Evolutionary conservation across 2,113 vertebrate genomes (phyloP).

Genomic region (Brachyhypopomus occidentalis): DNA sequence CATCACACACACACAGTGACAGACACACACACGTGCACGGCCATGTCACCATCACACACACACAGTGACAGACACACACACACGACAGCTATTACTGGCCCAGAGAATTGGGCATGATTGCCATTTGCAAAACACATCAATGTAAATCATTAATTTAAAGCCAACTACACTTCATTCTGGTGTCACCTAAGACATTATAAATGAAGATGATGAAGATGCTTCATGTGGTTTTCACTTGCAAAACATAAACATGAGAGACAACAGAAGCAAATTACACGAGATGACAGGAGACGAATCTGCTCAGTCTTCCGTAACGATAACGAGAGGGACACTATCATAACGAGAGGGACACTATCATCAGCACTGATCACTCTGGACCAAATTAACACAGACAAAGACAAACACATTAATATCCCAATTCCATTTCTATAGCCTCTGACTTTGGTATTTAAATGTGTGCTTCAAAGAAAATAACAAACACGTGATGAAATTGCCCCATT

Average conservation of each 20-base stretch:
- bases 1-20: too few species aligned
- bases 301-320: background rate
- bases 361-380: background rate
- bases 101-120: constrained; percentile 35
- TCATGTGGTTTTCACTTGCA: background rate
- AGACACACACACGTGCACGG: too few species aligned
- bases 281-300: background rate
- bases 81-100: constrained; percentile 31
- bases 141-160: constrained; percentile 39
- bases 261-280: background rate
- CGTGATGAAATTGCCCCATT: too few species aligned
- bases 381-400: background rate
- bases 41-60: background rate
- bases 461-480: background rate
- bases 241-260: background rate
- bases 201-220: background rate
- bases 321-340: background rate
- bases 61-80: constrained; percentile 4
- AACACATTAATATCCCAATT: background rate
- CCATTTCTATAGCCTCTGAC: background rate
- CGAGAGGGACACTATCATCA: background rate
- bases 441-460: background rate
- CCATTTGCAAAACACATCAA: constrained; percentile 36
- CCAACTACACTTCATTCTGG: background rate
- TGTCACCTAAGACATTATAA: background rate